Evolutionary conservation across 1,140 invertebrate species (phyloP).

Genomic region (Aphelinus certus): DNA sequence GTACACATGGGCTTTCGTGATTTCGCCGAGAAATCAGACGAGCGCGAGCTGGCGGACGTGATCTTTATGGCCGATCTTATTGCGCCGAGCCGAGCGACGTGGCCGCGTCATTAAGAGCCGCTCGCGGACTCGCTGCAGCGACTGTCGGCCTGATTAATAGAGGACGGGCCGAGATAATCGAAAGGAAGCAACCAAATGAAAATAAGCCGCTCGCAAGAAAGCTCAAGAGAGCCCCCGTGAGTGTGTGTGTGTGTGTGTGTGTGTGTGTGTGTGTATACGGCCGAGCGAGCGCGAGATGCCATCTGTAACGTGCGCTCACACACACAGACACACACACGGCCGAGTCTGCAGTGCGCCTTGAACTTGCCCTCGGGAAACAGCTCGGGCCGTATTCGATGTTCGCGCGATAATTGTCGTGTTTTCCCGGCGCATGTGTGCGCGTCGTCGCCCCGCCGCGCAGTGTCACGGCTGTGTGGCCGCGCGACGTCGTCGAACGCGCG

Average conservation of each 20-base stretch:
- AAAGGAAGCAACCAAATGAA: constrained; percentile 62
- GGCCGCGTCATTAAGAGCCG: constrained; percentile 60
- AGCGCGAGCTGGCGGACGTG: constrained; percentile 49
- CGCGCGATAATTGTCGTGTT: constrained; percentile 36
- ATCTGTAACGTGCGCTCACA: constrained; percentile 41
- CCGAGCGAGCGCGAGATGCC: constrained; percentile 44
- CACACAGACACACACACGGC: constrained; percentile 16
- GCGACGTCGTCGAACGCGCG: constrained; percentile 30
- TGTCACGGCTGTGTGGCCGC: constrained; percentile 21
- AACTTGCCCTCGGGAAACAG: neutral
- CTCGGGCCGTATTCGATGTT: constrained; percentile 19
- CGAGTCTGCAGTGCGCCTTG: neutral
- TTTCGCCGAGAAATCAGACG: constrained; percentile 55
- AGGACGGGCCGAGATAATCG: constrained; percentile 63
- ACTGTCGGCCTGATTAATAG: constrained; percentile 65
- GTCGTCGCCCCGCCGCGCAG: neutral
- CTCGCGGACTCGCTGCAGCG: constrained; percentile 42
- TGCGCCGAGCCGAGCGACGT: constrained; percentile 52
- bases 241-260: neutral
- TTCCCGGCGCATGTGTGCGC: constrained; percentile 11
- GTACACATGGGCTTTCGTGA: constrained; percentile 24
- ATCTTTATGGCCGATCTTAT: constrained; percentile 65
- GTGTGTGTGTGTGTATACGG: constrained; percentile 3
- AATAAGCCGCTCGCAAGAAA: constrained; percentile 27
- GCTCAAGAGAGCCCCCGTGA: constrained; percentile 29